A percentile compares a stretch with the other conserved stretches of the same genome.
Conservation (phyloP, 2,888 invertebrate genomes). For the Thecophora atra region DNA sequence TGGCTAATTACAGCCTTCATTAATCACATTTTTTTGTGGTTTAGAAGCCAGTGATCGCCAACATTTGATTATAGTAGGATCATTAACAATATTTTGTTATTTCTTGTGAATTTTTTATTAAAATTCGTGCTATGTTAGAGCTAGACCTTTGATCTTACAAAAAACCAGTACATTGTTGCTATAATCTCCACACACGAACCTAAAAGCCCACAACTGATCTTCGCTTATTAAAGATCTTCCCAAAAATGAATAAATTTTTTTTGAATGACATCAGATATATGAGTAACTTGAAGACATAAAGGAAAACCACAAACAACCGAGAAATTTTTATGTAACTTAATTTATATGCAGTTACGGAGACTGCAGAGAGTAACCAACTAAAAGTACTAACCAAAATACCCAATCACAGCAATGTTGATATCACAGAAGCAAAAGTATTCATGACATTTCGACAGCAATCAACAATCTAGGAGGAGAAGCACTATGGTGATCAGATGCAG, state of each 20-base stretch:
- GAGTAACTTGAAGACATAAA: not conserved
- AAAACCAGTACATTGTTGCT: too few species aligned
- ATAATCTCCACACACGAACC: not conserved
- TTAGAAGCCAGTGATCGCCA: not conserved
- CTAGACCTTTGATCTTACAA: not conserved
- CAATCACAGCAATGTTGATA: too few species aligned
- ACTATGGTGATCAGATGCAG: too few species aligned
- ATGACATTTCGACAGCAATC: conserved; percentile 16
- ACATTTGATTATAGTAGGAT: not conserved
- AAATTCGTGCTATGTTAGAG: not conserved
- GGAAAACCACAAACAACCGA: too few species aligned
- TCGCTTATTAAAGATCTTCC: not conserved
- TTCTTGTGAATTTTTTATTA: not conserved
- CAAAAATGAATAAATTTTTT: conserved; percentile 12
- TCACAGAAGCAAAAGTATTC: conserved; percentile 15
- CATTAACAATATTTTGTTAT: not conserved
- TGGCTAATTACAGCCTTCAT: not conserved
- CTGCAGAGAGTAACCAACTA: too few species aligned
- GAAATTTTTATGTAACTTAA: not conserved
- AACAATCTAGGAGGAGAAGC: not conserved
- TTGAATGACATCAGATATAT: conserved; percentile 22
- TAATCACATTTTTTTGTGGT: not conserved
- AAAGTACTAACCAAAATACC: too few species aligned
- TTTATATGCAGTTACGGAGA: too few species aligned
- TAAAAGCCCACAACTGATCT: not conserved